Evolutionary conservation across 2,888 invertebrate genomes (phyloP), one percentile per base, ranked within the genome.

Genomic region (Sialis fuliginosa): DNA sequence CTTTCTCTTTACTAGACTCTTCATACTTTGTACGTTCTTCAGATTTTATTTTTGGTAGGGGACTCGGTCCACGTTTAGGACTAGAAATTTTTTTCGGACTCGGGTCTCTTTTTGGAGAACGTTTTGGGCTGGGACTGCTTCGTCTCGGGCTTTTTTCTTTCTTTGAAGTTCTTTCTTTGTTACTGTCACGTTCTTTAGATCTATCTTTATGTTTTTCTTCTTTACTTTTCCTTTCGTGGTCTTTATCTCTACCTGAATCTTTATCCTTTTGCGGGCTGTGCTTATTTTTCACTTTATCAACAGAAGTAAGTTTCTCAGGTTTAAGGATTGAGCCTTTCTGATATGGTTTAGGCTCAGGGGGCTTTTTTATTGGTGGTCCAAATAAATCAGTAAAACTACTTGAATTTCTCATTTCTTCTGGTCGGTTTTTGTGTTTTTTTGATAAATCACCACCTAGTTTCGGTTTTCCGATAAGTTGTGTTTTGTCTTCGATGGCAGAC

Each of bases 301-400:
- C 31, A 8, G 31, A 7, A 8, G 30, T 30, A 51, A 55, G 57
- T 65, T 70, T 57, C 4, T 78, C 76, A 51, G 69, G 66, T 57
- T 77, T 78, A 33, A 75, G 74, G 7, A 68, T 56, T 42, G 61
- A 59, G 39, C 58, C 54, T 56, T 53, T 62, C 47, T 60, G 63
- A 33, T 65, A 65, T 6, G 52, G 45, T 59, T 76, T 80, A 32
- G 72, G 71, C 51, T 81, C 81, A 9, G 79, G 76, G 6, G 78
- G 77, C 60, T 86, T 87, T 49, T 79, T 80, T 54, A 90, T 80
- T 0, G 89, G 87, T 22, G 81, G 71, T 0, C 90, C 90, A 68
- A 91, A 91, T 40, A 91, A 67, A 55, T 79, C 81, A 44, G 79
- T 79, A 64, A 90, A 90, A 51, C 79, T 75, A 56, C 75, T 75